Evolutionary conservation across 2,888 invertebrate genomes (phyloP).

Genomic region (Chloromyia formosa): DNA sequence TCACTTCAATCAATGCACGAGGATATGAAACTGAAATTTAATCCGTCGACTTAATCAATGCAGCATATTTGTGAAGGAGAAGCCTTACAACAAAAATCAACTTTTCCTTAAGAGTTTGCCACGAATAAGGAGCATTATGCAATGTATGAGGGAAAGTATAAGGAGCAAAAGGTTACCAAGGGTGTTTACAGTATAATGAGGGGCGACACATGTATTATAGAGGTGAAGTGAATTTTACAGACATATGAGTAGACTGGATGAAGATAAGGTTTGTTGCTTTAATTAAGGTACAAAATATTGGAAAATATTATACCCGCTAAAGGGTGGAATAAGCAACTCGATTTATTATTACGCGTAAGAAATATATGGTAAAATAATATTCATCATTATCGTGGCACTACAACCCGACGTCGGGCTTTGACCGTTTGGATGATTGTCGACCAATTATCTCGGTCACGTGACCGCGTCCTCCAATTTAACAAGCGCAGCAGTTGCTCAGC

Average conservation of each 20-base stretch:
- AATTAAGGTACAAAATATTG: constrained; percentile 6
- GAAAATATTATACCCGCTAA: too few species aligned
- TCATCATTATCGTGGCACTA: too few species aligned
- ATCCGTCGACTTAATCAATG: constrained; percentile 45
- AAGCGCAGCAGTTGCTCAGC: too few species aligned
- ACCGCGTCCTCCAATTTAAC: too few species aligned
- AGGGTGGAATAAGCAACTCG: too few species aligned
- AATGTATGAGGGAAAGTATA: neutral
- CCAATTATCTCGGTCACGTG: too few species aligned
- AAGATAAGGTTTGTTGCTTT: constrained; percentile 27
- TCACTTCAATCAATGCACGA: constrained; percentile 44
- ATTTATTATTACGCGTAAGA: too few species aligned
- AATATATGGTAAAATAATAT: too few species aligned
- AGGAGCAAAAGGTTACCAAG: neutral
- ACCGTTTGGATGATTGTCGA: too few species aligned
- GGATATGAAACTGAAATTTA: constrained; percentile 44
- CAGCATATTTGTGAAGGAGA: constrained; percentile 40
- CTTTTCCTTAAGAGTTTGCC: constrained; percentile 8
- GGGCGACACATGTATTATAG: constrained; percentile 3
- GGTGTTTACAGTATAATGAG: constrained; percentile 22
- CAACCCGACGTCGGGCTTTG: too few species aligned
- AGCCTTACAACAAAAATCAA: constrained; percentile 33
- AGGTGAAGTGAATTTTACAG: neutral
- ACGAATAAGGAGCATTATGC: neutral
- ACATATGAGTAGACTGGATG: constrained; percentile 9